These are phyloP conservation scores for Lysandra bellargus DNA, from an alignment of 2,888 invertebrate genomes.

Conservation along the genomic window DNA sequence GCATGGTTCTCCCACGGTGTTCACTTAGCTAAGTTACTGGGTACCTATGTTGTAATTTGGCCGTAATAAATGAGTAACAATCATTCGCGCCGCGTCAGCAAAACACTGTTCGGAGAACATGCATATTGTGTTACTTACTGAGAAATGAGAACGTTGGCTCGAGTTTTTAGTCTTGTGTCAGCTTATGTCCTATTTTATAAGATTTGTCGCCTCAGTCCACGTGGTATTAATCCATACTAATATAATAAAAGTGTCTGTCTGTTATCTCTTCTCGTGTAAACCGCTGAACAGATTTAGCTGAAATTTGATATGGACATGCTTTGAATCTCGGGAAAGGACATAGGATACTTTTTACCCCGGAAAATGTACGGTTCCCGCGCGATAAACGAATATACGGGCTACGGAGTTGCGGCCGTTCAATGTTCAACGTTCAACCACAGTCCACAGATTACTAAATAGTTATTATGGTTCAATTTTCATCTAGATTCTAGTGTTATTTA, in stretches of 20 bases:
- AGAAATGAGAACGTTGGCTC: constrained; percentile 1
- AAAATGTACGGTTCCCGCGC: too few species aligned
- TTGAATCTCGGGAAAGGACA: too few species aligned
- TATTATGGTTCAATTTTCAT: too few species aligned
- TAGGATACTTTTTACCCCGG: too few species aligned
- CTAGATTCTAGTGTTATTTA: too few species aligned
- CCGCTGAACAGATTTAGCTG: too few species aligned
- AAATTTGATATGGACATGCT: too few species aligned
- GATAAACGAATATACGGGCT: too few species aligned
- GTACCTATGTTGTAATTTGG: not conserved
- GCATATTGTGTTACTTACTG: constrained; percentile 8
- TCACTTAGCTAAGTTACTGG: not conserved
- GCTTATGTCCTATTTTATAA: not conserved
- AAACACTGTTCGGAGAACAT: not conserved
- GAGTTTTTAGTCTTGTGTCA: not conserved
- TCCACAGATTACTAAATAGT: too few species aligned
- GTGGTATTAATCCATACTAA: not conserved
- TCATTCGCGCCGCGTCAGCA: not conserved
- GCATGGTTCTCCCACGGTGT: not conserved
- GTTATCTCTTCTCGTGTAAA: not conserved
- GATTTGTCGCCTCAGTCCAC: constrained; percentile 7
- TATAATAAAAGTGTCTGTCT: not conserved
- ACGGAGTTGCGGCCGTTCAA: too few species aligned
- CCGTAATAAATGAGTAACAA: constrained; percentile 8
- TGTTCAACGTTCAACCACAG: too few species aligned